Evolutionary conservation across 1,140 invertebrate genomes (phyloP).

Genomic region (Aethina tumida): DNA sequence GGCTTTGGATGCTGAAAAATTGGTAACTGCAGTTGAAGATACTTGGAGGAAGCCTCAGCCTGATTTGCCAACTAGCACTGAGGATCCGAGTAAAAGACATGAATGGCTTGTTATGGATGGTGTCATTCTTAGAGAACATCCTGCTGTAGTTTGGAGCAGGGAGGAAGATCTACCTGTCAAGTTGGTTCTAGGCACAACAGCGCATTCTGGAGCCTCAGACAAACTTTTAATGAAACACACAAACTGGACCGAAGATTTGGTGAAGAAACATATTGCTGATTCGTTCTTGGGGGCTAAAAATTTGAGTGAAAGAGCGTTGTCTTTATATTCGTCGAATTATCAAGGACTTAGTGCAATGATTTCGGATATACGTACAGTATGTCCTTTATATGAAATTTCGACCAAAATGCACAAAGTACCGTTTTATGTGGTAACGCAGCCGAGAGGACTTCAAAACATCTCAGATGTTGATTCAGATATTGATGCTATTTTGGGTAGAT

Average conservation of each 20-base stretch:
- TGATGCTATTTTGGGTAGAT: conserved; percentile 66
- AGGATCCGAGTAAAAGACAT: conserved; percentile 46
- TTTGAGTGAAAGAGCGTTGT: conserved; percentile 47
- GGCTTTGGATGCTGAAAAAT: conserved; percentile 46
- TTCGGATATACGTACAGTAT: conserved; percentile 68
- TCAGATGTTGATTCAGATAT: conserved; percentile 59
- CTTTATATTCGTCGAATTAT: conserved; percentile 55
- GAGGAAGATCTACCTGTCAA: conserved; percentile 40
- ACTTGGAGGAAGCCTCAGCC: conserved; percentile 53
- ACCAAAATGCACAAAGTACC: conserved; percentile 47
- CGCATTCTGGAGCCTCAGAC: conserved; percentile 53
- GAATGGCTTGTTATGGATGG: conserved; percentile 67
- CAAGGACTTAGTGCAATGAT: conserved; percentile 59
- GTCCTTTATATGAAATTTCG: conserved; percentile 58
- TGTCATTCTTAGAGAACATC: conserved; percentile 50
- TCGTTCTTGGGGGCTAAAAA: conserved; percentile 52
- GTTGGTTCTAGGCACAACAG: conserved; percentile 62
- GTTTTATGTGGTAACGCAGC: conserved; percentile 63
- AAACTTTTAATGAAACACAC: conserved; percentile 45
- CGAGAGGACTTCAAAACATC: conserved; percentile 40
- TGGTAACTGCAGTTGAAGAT: conserved; percentile 56
- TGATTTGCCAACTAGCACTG: conserved; percentile 47
- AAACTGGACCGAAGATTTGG: conserved; percentile 50
- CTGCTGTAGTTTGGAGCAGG: conserved; percentile 46
- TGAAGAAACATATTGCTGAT: conserved; percentile 49